Percentiles rank a stretch among this genome's conserved stretches.
Evolutionary conservation across 1,140 invertebrate genomes (phyloP).

Genomic region (Brachystomella parvula): DNA sequence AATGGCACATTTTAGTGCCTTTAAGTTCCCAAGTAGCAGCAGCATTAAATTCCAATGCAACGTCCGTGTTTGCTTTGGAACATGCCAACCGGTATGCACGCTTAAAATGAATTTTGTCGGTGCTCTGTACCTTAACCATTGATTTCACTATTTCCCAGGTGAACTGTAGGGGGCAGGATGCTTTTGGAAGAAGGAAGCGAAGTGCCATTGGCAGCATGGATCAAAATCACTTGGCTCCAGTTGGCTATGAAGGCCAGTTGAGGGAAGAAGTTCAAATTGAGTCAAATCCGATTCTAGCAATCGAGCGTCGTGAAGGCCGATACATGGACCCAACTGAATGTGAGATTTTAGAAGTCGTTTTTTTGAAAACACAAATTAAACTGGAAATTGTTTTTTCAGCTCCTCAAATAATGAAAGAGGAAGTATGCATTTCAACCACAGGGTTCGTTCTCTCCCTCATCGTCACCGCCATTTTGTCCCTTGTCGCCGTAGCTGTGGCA

Average conservation of each 20-base stretch:
- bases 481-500: slow-evolving; percentile 85
- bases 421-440: slow-evolving; percentile 87
- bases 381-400: slow-evolving; percentile 46
- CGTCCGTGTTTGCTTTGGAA: slow-evolving; percentile 87
- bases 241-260: slow-evolving; percentile 66
- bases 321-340: slow-evolving; percentile 59
- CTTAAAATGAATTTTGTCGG: neutral
- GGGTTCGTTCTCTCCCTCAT: slow-evolving; percentile 85
- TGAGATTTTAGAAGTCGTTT: slow-evolving; percentile 41
- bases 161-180: slow-evolving; percentile 85
- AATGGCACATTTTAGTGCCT: slow-evolving; percentile 81
- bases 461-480: slow-evolving; percentile 78
- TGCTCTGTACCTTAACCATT: slow-evolving; percentile 5
- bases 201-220: slow-evolving; percentile 50
- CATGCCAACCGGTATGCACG: slow-evolving; percentile 77
- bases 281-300: slow-evolving; percentile 81
- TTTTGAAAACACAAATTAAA: neutral
- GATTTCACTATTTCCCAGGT: slow-evolving; percentile 51
- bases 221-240: slow-evolving; percentile 41
- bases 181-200: slow-evolving; percentile 50
- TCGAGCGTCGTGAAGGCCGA: slow-evolving; percentile 70
- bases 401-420: slow-evolving; percentile 61
- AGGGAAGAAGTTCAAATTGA: slow-evolving; percentile 86
- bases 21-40: slow-evolving; percentile 90
- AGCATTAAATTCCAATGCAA: slow-evolving; percentile 94